Evolutionary conservation across 2,888 invertebrate genomes (phyloP).

Genomic region (Drosophila pseudotakahashii): DNA sequence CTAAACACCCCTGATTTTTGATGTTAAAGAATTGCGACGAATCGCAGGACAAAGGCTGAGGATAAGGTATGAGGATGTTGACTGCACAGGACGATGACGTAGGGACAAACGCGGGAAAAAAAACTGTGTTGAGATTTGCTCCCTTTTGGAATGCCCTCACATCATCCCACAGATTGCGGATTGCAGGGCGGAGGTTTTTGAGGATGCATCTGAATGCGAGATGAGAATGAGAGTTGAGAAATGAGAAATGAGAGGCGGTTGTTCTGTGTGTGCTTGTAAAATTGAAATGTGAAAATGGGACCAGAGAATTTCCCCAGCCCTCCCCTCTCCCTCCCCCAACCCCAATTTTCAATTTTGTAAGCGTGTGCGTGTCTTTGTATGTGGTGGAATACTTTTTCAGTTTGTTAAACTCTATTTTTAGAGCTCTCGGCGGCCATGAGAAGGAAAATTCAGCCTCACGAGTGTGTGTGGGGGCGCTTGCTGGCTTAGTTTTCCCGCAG

Average conservation of each 20-base stretch:
- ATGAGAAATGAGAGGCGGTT: constrained; percentile 41
- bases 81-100: constrained; percentile 69
- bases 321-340: not conserved
- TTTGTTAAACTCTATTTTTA: constrained; percentile 79
- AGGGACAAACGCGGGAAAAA: constrained; percentile 40
- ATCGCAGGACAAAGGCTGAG: constrained; percentile 63
- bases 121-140: constrained; percentile 68
- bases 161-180: constrained; percentile 13
- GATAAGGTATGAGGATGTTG: constrained; percentile 23
- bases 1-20: constrained; percentile 3
- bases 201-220: constrained; percentile 34
- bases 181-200: constrained; percentile 12
- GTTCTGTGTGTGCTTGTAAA: constrained; percentile 21
- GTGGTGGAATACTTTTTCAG: constrained; percentile 78
- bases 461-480: constrained; percentile 64
- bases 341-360: constrained; percentile 20
- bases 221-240: constrained; percentile 24
- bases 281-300: constrained; percentile 46
- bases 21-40: constrained; percentile 24
- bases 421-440: constrained; percentile 68
- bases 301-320: constrained; percentile 17
- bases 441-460: constrained; percentile 58
- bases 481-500: constrained; percentile 60
- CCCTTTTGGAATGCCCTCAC: constrained; percentile 48
- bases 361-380: constrained; percentile 64